These are phyloP conservation scores for Macropodus opercularis DNA, from an alignment of 2,797 vertebrate genomes.

Conservation along the genomic window DNA sequence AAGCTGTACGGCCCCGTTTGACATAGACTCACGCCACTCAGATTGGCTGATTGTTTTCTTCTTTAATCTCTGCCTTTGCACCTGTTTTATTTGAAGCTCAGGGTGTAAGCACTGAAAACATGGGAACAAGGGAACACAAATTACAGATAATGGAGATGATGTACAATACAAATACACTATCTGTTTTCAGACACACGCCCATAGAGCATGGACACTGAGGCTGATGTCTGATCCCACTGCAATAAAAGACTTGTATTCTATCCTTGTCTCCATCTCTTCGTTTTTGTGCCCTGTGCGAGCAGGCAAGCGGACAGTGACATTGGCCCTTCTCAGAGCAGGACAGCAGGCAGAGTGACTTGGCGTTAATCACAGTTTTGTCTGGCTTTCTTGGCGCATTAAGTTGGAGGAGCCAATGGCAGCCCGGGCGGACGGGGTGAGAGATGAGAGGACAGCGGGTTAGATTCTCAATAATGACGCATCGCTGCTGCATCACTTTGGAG, in stretches of 20 bases:
- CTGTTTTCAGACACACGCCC: conserved; percentile 66
- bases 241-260: conserved; percentile 59
- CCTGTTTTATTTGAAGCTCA: conserved; percentile 50
- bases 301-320: conserved; percentile 68
- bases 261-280: conserved; percentile 59
- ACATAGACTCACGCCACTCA: conserved; percentile 54
- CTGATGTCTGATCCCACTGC: conserved; percentile 56
- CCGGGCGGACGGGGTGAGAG: conserved; percentile 58
- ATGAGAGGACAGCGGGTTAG: conserved; percentile 73
- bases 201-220: conserved; percentile 61
- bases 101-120: conserved; percentile 52
- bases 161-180: conserved; percentile 66
- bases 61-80: conserved; percentile 53
- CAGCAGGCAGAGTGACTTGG: conserved; percentile 73
- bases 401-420: conserved; percentile 43
- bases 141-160: conserved; percentile 61
- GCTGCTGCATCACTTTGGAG: conserved; percentile 84
- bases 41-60: conserved; percentile 67
- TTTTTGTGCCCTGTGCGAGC: conserved; percentile 62
- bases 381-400: conserved; percentile 70
- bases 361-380: conserved; percentile 79
- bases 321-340: conserved; percentile 70
- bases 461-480: conserved; percentile 83
- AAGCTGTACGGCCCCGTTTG: conserved; percentile 58
- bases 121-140: conserved; percentile 58